These are phyloP conservation scores for Petrocephalus zakoni DNA, from an alignment of 2,113 vertebrate genomes.

Conservation along the genomic window DNA sequence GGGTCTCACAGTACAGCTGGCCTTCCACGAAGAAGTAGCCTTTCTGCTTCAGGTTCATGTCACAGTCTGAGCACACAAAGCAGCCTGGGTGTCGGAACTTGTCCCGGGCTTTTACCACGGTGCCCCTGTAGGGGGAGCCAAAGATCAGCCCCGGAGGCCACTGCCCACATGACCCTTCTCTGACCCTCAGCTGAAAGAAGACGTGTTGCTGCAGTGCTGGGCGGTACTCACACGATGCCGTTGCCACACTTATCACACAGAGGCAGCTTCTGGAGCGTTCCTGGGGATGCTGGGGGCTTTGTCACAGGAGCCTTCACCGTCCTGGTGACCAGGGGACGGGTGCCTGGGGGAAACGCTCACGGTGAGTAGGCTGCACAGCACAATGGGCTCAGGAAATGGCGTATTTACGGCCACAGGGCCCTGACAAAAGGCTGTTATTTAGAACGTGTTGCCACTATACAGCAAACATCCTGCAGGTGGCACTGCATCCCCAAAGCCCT, in stretches of 20 bases:
- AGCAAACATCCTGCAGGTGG: not conserved
- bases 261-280: conserved; percentile 82
- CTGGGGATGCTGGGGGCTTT: conserved; percentile 61
- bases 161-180: not conserved
- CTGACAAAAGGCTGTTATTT: not conserved
- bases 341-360: conserved; percentile 57
- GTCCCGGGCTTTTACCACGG: conserved; percentile 89
- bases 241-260: conserved; percentile 92
- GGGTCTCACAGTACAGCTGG: conserved; percentile 89
- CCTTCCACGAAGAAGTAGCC: conserved; percentile 96
- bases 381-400: not conserved
- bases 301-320: conserved; percentile 81
- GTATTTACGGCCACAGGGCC: not conserved
- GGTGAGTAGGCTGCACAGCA: not conserved
- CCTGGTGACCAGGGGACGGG: conserved; percentile 76
- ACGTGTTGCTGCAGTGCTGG: not conserved
- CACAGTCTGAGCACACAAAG: conserved; percentile 91
- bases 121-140: conserved; percentile 62
- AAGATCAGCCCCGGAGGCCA: not conserved
- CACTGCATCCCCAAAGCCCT: conserved; percentile 20
- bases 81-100: conserved; percentile 89
- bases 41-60: conserved; percentile 90
- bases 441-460: not conserved
- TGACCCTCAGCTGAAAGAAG: not conserved
- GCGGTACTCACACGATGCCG: conserved; percentile 84